These are phyloP conservation scores for Poeciliopsis presidionis DNA, from an alignment of 2,797 vertebrate species.

Conservation along the genomic window DNA sequence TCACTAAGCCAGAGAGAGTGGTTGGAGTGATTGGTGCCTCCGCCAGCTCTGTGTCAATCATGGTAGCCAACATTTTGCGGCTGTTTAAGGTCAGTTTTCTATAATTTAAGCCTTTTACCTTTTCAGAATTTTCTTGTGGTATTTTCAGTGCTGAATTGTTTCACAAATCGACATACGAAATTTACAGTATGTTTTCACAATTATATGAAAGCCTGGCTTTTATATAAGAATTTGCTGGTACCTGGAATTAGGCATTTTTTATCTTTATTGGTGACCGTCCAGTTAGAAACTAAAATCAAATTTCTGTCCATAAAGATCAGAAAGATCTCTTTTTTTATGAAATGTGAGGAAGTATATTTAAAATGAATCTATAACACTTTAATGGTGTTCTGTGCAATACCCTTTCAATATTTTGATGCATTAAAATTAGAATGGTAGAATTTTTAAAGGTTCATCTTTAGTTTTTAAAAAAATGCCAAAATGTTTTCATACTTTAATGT, in stretches of 20 bases:
- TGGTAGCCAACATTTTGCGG: slow-evolving; percentile 97
- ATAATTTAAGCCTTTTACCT: slow-evolving; percentile 7
- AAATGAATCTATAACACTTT: neutral
- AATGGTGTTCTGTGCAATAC: neutral
- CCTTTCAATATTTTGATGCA: neutral
- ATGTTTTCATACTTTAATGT: neutral
- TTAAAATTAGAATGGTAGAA: neutral
- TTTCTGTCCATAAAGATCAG: neutral
- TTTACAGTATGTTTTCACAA: neutral
- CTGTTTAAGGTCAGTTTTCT: slow-evolving; percentile 90
- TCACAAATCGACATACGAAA: neutral
- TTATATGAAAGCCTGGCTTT: neutral
- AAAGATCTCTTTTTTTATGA: neutral
- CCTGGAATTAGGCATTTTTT: neutral
- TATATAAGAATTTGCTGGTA: neutral
- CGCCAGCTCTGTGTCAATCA: slow-evolving; percentile 96
- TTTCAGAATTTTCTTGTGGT: slow-evolving; percentile 11
- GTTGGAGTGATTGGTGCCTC: slow-evolving; percentile 95
- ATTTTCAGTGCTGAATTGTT: neutral
- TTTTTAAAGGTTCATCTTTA: neutral
- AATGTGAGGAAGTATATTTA: slow-evolving; percentile 9
- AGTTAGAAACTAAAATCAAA: neutral
- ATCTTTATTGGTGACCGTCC: neutral
- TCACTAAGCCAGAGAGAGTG: slow-evolving; percentile 94
- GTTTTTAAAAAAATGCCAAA: neutral